These are phyloP conservation scores for Mesitornis unicolor DNA, from an alignment of 2,113 vertebrate genomes.

Conservation along the genomic window DNA sequence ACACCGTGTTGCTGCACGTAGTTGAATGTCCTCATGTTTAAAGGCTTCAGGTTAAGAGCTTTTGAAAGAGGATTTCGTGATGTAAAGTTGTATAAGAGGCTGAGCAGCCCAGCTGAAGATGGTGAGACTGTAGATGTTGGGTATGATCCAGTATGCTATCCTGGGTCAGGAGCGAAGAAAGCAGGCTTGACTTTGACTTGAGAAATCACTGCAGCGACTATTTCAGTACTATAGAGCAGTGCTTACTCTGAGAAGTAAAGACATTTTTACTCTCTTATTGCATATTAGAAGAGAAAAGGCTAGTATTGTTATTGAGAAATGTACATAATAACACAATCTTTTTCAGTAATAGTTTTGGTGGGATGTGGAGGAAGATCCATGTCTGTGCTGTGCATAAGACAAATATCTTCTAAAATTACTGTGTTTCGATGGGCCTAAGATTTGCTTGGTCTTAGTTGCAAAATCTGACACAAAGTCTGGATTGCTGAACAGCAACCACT, in stretches of 20 bases:
- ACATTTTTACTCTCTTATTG: not conserved
- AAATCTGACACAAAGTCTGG: not conserved
- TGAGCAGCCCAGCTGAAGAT: not conserved
- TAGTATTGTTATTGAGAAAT: not conserved
- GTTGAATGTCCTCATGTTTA: not conserved
- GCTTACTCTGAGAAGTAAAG: not conserved
- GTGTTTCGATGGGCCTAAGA: not conserved
- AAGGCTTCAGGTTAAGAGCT: not conserved
- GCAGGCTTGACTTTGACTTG: not conserved
- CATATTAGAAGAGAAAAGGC: not conserved
- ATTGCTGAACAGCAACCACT: not conserved
- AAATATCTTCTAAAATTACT: not conserved
- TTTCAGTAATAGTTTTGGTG: not conserved
- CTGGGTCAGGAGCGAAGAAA: not conserved
- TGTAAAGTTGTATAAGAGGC: not conserved
- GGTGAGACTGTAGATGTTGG: not conserved
- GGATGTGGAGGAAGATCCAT: not conserved
- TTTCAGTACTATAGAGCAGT: not conserved
- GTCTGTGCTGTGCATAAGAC: not conserved
- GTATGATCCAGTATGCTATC: not conserved
- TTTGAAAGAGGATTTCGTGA: not conserved
- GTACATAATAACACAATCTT: not conserved
- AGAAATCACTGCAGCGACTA: not conserved
- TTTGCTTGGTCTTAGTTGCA: not conserved
- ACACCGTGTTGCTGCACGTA: fast-evolving